Evolutionary conservation across 2,113 vertebrate genomes (phyloP).

Genomic region (Eulacestoma nigropectus): DNA sequence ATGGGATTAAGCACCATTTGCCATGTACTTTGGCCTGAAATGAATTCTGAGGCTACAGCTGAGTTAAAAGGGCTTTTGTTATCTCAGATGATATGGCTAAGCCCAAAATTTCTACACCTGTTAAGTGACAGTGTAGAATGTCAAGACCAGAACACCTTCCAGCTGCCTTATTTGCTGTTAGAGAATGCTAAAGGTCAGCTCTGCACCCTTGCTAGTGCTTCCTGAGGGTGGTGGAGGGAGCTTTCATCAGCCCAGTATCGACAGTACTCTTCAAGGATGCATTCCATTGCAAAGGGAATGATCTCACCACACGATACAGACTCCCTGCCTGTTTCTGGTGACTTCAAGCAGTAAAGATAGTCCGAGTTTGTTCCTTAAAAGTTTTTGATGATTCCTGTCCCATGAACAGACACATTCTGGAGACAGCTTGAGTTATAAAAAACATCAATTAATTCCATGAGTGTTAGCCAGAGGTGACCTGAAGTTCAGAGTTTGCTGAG

Average conservation of each 20-base stretch:
- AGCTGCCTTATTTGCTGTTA: not conserved
- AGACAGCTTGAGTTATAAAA: not conserved
- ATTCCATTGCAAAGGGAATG: not conserved
- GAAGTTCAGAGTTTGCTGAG: not conserved
- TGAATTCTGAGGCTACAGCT: not conserved
- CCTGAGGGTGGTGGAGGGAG: not conserved
- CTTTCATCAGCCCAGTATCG: not conserved
- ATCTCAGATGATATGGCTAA: not conserved
- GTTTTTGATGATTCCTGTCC: not conserved
- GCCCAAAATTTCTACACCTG: not conserved
- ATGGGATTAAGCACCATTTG: not conserved
- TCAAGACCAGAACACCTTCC: not conserved
- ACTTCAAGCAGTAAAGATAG: not conserved
- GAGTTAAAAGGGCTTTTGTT: not conserved
- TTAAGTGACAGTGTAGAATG: not conserved
- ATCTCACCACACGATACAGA: fast-evolving
- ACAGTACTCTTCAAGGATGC: not conserved
- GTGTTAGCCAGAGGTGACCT: not conserved
- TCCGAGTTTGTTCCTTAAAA: not conserved
- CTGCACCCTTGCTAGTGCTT: not conserved
- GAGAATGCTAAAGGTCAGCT: not conserved
- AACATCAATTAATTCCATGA: not conserved
- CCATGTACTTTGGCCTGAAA: not conserved
- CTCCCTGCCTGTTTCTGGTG: not conserved
- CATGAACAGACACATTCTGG: not conserved